Percentiles rank a stretch among this genome's conserved stretches.
phyloP scores from a whole-genome alignment of 2,113 vertebrate genomes.

The Vidua chalybeata region DNA sequence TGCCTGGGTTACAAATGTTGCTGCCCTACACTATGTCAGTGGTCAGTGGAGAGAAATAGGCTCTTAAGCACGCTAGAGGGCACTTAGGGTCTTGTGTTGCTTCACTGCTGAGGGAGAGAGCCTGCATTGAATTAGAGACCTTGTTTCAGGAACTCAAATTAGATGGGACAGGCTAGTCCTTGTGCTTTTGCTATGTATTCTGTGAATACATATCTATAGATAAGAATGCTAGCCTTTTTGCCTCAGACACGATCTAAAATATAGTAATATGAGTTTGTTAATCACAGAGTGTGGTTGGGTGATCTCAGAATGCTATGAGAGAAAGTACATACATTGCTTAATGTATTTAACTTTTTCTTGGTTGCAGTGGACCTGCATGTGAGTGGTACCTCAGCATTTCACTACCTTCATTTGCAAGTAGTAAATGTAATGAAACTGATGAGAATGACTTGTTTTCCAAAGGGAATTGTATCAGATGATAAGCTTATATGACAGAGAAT shows the following conservation, averaged over 20 bases:
- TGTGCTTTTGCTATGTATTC: background rate
- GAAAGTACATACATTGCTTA: background rate
- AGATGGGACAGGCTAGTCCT: background rate
- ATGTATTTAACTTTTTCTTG: background rate
- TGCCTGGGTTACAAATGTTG: background rate
- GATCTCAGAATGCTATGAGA: background rate
- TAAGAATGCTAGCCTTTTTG: background rate
- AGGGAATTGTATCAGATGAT: background rate
- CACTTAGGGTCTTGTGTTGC: constrained; percentile 28
- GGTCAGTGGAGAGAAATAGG: constrained; percentile 11
- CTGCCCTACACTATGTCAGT: background rate
- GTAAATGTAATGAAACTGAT: background rate
- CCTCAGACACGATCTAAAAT: background rate
- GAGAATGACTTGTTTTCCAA: background rate
- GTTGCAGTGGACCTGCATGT: background rate
- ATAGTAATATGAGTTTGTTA: background rate
- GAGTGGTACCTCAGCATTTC: background rate
- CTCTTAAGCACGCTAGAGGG: constrained; percentile 56
- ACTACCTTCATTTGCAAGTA: background rate
- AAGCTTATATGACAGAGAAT: background rate
- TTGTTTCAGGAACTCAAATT: background rate
- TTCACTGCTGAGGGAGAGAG: background rate
- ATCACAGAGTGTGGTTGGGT: background rate
- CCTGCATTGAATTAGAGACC: background rate
- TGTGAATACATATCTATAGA: background rate